Percentiles rank a stretch among this genome's conserved stretches.
phyloP scores from a whole-genome alignment of 2,888 invertebrate species.

The Monoplex corrugatus region DNA sequence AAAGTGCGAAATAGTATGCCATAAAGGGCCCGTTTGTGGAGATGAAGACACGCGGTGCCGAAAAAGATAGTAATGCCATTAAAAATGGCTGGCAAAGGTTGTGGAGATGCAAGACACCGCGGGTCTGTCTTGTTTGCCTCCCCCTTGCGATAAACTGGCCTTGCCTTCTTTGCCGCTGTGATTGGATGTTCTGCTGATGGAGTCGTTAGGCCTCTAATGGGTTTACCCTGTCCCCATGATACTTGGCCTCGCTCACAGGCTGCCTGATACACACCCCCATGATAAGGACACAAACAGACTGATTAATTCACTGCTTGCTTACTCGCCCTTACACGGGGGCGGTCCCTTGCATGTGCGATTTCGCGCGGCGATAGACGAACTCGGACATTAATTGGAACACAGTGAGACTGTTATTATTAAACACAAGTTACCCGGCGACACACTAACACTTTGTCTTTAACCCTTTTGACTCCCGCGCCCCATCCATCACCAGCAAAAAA shows the following conservation, averaged over 20 bases:
- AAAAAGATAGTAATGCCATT: neutral
- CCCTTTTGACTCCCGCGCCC: too few species aligned
- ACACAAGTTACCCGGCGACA: neutral
- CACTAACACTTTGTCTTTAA: neutral
- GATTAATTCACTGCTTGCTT: neutral
- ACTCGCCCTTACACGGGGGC: neutral
- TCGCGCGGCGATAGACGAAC: neutral
- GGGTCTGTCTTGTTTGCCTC: neutral
- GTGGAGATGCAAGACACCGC: constrained; percentile 15
- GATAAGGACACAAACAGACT: constrained; percentile 27
- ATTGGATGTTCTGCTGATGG: neutral
- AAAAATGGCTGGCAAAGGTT: neutral
- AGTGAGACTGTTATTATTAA: neutral
- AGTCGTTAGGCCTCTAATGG: constrained; percentile 26
- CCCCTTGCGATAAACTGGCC: neutral
- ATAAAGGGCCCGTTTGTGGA: too few species aligned
- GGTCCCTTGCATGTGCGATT: neutral
- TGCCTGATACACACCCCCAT: neutral
- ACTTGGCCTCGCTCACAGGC: neutral
- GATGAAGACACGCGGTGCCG: too few species aligned
- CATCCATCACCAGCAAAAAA: too few species aligned
- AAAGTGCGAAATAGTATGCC: too few species aligned
- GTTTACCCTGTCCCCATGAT: neutral
- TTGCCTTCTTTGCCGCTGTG: neutral
- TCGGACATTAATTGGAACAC: neutral